A percentile compares a stretch with the other conserved stretches of the same genome.
These are phyloP conservation scores for Desmodus rotundus DNA, from an alignment of 2,113 vertebrate genomes.

Conservation along the genomic window DNA sequence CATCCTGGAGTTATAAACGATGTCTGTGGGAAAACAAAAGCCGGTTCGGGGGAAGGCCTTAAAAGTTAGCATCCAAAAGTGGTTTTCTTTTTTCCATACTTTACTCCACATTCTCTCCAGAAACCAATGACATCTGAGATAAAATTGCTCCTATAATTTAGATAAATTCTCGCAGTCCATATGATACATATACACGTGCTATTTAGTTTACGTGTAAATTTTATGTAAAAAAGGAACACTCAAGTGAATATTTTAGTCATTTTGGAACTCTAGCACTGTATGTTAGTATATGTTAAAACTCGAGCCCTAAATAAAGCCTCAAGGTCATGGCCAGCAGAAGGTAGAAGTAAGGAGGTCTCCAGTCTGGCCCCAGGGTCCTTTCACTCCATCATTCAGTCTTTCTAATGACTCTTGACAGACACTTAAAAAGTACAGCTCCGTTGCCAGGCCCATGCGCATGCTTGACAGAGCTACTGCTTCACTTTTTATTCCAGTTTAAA, in stretches of 20 bases:
- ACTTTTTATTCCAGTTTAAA: not conserved
- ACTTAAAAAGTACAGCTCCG: not conserved
- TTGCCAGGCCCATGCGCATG: not conserved
- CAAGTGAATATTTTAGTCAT: not conserved
- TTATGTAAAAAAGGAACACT: slow-evolving; percentile 22
- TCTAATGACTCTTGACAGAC: not conserved
- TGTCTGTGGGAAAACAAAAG: slow-evolving; percentile 8
- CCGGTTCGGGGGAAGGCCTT: not conserved
- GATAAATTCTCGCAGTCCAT: not conserved
- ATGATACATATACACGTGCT: not conserved
- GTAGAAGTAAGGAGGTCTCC: not conserved
- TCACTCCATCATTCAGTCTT: not conserved
- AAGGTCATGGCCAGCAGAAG: not conserved
- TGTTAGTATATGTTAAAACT: not conserved
- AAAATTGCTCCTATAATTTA: slow-evolving; percentile 13
- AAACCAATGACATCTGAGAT: not conserved
- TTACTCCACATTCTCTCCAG: not conserved
- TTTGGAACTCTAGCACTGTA: not conserved
- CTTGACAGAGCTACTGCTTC: not conserved
- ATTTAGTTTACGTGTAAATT: not conserved
- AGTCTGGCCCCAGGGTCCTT: not conserved
- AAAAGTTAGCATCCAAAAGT: not conserved
- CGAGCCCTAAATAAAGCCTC: not conserved
- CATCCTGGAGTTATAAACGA: not conserved
- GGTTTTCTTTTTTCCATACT: not conserved